These are phyloP conservation scores for Ifrita kowaldi DNA, from an alignment of 2,113 vertebrate genomes.

Conservation along the genomic window DNA sequence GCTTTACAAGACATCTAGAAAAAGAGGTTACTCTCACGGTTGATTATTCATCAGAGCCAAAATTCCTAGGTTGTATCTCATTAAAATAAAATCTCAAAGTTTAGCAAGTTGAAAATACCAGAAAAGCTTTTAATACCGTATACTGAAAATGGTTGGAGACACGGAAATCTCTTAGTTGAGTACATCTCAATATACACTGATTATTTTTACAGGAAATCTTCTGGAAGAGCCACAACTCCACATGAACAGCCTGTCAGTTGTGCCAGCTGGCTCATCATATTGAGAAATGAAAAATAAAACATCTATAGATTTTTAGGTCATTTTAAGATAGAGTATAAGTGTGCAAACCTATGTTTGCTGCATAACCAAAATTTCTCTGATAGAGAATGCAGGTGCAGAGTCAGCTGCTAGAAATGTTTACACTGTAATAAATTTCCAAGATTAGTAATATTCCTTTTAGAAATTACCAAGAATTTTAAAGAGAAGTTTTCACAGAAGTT, in stretches of 20 bases:
- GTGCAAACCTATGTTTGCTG: neutral
- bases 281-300: slow-evolving; percentile 2
- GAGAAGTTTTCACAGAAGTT: neutral
- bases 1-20: neutral
- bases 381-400: neutral
- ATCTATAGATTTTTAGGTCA: neutral
- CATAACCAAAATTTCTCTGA: neutral
- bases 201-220: slow-evolving; percentile 27
- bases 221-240: neutral
- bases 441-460: neutral
- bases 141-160: neutral
- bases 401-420: neutral
- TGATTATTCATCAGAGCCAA: neutral
- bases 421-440: neutral
- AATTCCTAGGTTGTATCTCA: neutral
- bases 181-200: neutral
- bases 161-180: neutral
- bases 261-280: neutral
- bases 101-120: slow-evolving; percentile 14
- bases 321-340: neutral
- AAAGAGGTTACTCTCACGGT: neutral
- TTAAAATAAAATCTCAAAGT: neutral
- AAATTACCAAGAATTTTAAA: neutral
- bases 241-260: neutral
- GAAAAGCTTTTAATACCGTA: neutral